Percentiles rank a stretch among this genome's conserved stretches.
These are phyloP conservation scores for Chalcosyrphus nemorum DNA, from an alignment of 2,888 invertebrate species.

Conservation along the genomic window DNA sequence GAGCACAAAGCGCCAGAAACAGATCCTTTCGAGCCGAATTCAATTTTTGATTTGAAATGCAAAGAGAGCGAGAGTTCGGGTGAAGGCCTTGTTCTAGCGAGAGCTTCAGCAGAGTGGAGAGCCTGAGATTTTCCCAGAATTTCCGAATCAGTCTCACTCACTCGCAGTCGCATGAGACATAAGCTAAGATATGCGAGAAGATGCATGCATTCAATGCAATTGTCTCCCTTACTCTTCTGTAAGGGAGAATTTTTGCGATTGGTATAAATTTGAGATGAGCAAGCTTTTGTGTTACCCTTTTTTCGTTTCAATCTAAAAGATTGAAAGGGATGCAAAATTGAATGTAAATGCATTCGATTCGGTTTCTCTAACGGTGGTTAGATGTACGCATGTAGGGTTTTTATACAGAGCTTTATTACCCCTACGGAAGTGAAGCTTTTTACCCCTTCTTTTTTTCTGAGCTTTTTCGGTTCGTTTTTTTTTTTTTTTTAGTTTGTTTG, in stretches of 20 bases:
- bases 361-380: background rate
- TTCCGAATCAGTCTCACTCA: slow-evolving; percentile 43
- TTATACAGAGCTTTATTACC: background rate
- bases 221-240: slow-evolving; percentile 58
- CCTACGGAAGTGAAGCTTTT: slow-evolving; percentile 11
- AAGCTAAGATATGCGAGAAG: background rate
- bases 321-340: slow-evolving; percentile 11
- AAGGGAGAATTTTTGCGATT: slow-evolving; percentile 2
- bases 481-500: slow-evolving; percentile 1
- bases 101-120: slow-evolving; percentile 41
- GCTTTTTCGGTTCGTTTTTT: slow-evolving; percentile 2
- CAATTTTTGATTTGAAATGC: slow-evolving; percentile 59
- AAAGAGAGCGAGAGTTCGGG: slow-evolving; percentile 30
- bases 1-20: slow-evolving; percentile 18
- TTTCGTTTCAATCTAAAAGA: background rate
- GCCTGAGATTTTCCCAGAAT: slow-evolving; percentile 53
- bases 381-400: slow-evolving; percentile 21
- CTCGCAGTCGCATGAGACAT: slow-evolving; percentile 20
- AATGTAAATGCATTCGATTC: background rate
- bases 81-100: slow-evolving; percentile 10
- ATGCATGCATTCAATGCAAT: slow-evolving; percentile 55
- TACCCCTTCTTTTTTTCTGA: background rate
- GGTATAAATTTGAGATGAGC: slow-evolving; percentile 27
- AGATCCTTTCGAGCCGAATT: slow-evolving; percentile 59
- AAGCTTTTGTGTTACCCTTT: background rate